phyloP scores from a whole-genome alignment of 2,113 vertebrate species.

The Herpetotheres cachinnans region DNA sequence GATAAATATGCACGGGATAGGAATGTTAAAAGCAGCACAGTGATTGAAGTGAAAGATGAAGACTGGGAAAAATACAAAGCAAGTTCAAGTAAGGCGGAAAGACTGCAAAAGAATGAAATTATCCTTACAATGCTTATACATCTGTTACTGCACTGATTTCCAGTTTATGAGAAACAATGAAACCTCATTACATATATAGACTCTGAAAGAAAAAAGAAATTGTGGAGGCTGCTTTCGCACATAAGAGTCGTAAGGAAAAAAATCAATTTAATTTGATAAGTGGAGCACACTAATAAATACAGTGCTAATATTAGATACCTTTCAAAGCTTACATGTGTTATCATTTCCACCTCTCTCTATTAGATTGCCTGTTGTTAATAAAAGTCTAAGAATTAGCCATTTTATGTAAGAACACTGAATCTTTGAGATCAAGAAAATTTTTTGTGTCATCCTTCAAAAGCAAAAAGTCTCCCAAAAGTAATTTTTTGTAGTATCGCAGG shows the following conservation, averaged over 20 bases:
- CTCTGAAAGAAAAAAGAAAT: not conserved
- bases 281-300: not conserved
- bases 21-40: not conserved
- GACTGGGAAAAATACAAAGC: not conserved
- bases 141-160: not conserved
- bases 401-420: not conserved
- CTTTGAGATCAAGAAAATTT: not conserved
- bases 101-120: not conserved
- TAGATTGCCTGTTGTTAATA: not conserved
- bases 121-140: not conserved
- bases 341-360: not conserved
- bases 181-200: not conserved
- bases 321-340: not conserved
- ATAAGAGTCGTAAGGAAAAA: not conserved
- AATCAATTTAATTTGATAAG: not conserved
- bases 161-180: not conserved
- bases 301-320: not conserved
- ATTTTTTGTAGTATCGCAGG: not conserved
- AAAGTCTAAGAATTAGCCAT: not conserved
- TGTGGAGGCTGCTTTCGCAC: not conserved
- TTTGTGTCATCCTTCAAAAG: not conserved
- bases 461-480: not conserved
- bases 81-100: not conserved
- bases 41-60: not conserved
- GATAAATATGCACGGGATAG: not conserved